Conservation (phyloP, 2,113 vertebrate species). For the Polypterus senegalus region DNA sequence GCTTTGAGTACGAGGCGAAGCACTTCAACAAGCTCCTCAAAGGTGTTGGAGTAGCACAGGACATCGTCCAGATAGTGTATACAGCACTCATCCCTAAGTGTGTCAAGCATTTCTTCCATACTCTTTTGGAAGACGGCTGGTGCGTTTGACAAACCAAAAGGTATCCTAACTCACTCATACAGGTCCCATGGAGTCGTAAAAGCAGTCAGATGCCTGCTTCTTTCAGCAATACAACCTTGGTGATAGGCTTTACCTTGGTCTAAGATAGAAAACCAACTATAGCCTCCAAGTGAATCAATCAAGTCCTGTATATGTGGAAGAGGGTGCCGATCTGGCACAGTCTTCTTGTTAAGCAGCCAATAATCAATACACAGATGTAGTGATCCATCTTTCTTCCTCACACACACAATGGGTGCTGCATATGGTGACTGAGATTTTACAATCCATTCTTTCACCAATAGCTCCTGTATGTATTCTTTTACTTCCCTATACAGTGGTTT, state of each 20-base stretch:
- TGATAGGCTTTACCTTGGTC: slow-evolving; percentile 23
- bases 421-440: too few species aligned
- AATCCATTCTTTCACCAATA: too few species aligned
- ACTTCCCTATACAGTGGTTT: too few species aligned
- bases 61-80: slow-evolving; percentile 15
- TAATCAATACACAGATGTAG: too few species aligned
- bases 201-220: slow-evolving; percentile 6
- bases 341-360: too few species aligned
- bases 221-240: background rate
- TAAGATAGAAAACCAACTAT: slow-evolving; percentile 16
- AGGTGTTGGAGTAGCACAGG: slow-evolving; percentile 11
- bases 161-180: slow-evolving; percentile 22
- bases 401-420: too few species aligned
- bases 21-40: slow-evolving; percentile 12
- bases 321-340: too few species aligned
- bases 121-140: slow-evolving; percentile 8
- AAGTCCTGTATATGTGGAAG: too few species aligned
- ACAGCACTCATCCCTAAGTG: slow-evolving; percentile 11
- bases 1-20: too few species aligned
- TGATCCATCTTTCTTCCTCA: too few species aligned
- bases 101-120: slow-evolving; percentile 17
- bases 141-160: slow-evolving; percentile 16
- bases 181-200: background rate
- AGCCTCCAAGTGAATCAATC: too few species aligned
- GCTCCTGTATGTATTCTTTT: too few species aligned